phyloP scores from a whole-genome alignment of 2,888 invertebrate genomes.

The Strigamia transsilvanica region DNA sequence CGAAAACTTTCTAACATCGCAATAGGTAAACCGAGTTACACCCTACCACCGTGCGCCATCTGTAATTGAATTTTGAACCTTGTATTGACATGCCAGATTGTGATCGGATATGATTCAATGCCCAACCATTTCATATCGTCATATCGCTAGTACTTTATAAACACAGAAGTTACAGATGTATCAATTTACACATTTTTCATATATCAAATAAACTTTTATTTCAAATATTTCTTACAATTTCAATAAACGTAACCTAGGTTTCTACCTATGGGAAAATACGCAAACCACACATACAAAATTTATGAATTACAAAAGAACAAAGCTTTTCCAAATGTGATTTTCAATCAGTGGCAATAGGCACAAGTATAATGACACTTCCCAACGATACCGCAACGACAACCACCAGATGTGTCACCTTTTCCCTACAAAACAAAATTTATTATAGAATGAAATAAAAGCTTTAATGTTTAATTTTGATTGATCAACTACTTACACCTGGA shows the following conservation, averaged over 20 bases:
- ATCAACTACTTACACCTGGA: constrained; percentile 66
- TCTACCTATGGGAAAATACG: neutral
- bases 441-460: constrained; percentile 57
- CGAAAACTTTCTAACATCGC: constrained; percentile 19
- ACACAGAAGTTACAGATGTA: no score
- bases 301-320: neutral
- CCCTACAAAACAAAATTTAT: constrained; percentile 59
- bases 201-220: neutral
- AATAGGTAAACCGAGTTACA: neutral
- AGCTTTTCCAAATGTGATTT: no score
- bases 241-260: neutral
- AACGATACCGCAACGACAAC: constrained; percentile 55
- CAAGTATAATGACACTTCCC: constrained; percentile 53
- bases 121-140: no score
- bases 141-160: no score
- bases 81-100: no score
- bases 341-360: constrained; percentile 54
- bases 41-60: neutral
- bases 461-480: neutral
- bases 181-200: no score
- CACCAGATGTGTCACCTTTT: constrained; percentile 53
- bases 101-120: no score
- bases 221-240: neutral
- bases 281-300: neutral
- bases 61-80: neutral